A percentile compares a stretch with the other conserved stretches of the same genome.
phyloP scores from a whole-genome alignment of 2,888 invertebrate species.

The Plutella xylostella region DNA sequence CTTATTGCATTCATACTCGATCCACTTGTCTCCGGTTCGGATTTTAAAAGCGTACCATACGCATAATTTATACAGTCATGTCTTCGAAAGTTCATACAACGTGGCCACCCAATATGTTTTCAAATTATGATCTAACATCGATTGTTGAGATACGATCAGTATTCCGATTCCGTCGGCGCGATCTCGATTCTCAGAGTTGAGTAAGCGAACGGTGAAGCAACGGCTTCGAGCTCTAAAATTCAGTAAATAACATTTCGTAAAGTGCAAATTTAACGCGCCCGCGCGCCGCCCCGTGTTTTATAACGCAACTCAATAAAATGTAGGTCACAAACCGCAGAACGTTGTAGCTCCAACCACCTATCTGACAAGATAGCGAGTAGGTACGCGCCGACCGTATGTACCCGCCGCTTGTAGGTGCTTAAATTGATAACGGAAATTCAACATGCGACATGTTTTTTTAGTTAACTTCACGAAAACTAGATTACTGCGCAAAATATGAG shows the following conservation, averaged over 20 bases:
- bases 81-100: not conserved
- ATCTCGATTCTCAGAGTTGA: constrained; percentile 49
- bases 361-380: constrained; percentile 4
- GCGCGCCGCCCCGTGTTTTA: constrained; percentile 57
- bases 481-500: not conserved
- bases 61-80: not conserved
- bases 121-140: constrained; percentile 6
- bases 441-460: not conserved
- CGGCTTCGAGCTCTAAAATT: constrained; percentile 56
- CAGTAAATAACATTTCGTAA: constrained; percentile 63
- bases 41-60: too few species aligned
- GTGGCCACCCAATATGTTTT: too few species aligned
- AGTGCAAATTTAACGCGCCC: constrained; percentile 61
- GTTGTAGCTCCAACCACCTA: not conserved
- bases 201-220: constrained; percentile 56
- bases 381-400: not conserved
- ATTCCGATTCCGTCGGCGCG: constrained; percentile 37
- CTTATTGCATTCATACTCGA: too few species aligned
- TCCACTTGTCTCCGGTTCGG: too few species aligned
- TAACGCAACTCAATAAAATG: constrained; percentile 59
- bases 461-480: not conserved
- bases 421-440: not conserved
- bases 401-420: not conserved
- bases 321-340: constrained; percentile 33
- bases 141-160: constrained; percentile 17